Evolutionary conservation across 2,888 invertebrate species (phyloP), one percentile per base, ranked within the genome.

Genomic region (Alcis repandata): DNA sequence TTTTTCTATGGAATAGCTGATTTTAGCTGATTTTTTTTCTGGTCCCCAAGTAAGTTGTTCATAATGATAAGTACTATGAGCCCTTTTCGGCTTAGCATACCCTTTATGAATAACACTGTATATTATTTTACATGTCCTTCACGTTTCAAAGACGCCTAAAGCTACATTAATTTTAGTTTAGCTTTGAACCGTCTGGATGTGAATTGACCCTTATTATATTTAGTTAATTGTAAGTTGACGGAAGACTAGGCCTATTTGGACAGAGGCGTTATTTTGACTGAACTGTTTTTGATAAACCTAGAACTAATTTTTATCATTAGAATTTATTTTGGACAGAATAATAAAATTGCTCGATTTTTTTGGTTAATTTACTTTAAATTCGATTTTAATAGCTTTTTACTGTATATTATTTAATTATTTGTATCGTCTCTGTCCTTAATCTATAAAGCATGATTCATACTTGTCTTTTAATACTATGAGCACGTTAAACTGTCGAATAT

Each of bases 401-500:
- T 27, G 27, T 41, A 17, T 13, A 17, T 9, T 10, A 0, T 17
- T 41, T 41, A 1, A 32, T 27, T n/a, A n/a, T n/a, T 11, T 45
- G 11, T 27, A 9, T 7, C 13, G 49, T 17, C 49, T 49, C 53
- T 53, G 40, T 11, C 40, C 8, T 22, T 40, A 20, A n/a, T 36
- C 36, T 11, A 33, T 11, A 15, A 48, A 48, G 48, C 48, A 17
- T 40, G 58, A 57, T 41, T n/a, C 27, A 17, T 38, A 58, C 22
- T 59, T 62, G 62, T 67, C 51, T 59, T 67, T 56, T 60, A 63
- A 59, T 48, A 60, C 60, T 67, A 63, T 60, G 63, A 60, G 58
- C 58, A 58, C 33, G 41, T 56, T 20, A 32, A n/a, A 17, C 33
- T 38, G 19, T 11, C 43, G 13, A 2, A 22, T 17, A 19, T 36